Evolutionary conservation across 2,113 vertebrate genomes (phyloP), one percentile per base, ranked within the genome.

Genomic region (Romanogobio albipinnatus): DNA sequence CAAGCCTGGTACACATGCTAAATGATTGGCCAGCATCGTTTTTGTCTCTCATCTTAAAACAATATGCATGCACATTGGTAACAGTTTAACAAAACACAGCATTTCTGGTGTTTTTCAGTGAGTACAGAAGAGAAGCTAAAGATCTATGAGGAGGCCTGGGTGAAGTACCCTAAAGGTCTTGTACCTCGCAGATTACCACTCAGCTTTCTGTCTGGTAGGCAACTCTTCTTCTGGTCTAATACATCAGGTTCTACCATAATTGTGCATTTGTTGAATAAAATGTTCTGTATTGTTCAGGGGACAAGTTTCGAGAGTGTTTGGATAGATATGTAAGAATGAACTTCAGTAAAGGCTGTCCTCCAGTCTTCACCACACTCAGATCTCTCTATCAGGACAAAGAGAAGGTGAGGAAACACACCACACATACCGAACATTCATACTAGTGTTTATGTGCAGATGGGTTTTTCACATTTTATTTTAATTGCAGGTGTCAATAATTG

Each of bases 301-400:
- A 97, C 88, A 97, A 96, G 90, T 99, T 99, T 93, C 94, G 96
- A 91, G 97, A 98, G 87, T 97, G 96, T 93, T 93, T 99, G 94
- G 97, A 99, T 95, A 93, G 96, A 80, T 99, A 97, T 90, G 95
- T 99, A 91, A 96, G 98, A 92, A 96, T 98, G 95, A 99, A 99
- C 94, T 99, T 99, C 93, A 99, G 97, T 90, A 99, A 99, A 92
- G 98, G 98, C 86, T 99, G 98, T 76, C 98, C 98, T 47, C 98
- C 98, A 0, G 96, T 99, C 89, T 99, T 99, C 91, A 99, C 98
- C 89, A 99, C 98, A n/a, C 94, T 99, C 89, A 96, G 97, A 81
- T 98, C 97, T 0, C 94, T 99, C 66, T 99, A 99, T 93, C 95
- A 95, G 89, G 96, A 97, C 94, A 98, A 97, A 91, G 98, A 99